Percentiles rank a stretch among this genome's conserved stretches.
These are phyloP conservation scores for Brienomyrus brachyistius DNA, from an alignment of 2,113 vertebrate genomes.

Conservation along the genomic window DNA sequence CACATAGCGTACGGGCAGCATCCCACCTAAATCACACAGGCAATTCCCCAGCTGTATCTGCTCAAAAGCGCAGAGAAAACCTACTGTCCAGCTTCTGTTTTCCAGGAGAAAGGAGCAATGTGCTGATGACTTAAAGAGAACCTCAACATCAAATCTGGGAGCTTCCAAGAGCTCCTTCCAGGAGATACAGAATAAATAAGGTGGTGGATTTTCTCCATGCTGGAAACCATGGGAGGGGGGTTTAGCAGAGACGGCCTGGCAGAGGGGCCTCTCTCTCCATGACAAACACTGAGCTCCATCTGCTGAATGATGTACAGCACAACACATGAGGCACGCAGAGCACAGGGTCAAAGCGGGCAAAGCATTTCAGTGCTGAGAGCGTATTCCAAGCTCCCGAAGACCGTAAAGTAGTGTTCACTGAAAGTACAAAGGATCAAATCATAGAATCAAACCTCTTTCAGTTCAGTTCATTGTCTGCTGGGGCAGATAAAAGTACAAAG, in stretches of 20 bases:
- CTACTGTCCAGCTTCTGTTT: background rate
- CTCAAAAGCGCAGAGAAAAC: background rate
- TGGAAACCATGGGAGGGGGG: background rate
- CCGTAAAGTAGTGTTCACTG: background rate
- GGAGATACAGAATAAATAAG: background rate
- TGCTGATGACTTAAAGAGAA: background rate
- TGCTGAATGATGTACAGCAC: background rate
- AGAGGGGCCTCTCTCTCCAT: background rate
- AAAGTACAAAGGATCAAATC: background rate
- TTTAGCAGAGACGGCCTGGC: background rate
- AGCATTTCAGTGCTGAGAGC: background rate
- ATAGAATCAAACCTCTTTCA: background rate
- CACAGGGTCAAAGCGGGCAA: background rate
- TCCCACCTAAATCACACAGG: background rate
- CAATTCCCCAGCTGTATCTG: background rate
- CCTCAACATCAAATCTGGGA: background rate
- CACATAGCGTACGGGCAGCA: background rate
- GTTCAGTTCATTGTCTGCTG: background rate
- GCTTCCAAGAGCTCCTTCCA: background rate
- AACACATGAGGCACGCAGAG: background rate
- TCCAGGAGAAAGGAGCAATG: background rate
- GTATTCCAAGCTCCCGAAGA: background rate
- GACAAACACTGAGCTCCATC: background rate
- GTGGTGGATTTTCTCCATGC: background rate
- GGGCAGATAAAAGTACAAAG: background rate